These are phyloP conservation scores for Planococcus citri DNA, from an alignment of 1,140 invertebrate genomes.

Conservation along the genomic window DNA sequence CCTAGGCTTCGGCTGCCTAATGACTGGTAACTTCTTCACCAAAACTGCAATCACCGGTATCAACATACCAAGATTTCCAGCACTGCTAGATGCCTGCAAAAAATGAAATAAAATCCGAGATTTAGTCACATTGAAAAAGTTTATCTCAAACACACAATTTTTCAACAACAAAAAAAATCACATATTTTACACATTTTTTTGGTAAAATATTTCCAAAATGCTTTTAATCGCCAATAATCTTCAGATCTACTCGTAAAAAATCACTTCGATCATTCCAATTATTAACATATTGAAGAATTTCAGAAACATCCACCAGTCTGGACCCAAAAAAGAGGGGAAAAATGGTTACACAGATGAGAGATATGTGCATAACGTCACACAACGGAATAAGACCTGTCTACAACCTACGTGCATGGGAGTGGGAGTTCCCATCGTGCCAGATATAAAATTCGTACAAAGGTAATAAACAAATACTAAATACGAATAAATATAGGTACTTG, in stretches of 20 bases:
- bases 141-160: background rate
- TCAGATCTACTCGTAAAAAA: slow-evolving; percentile 24
- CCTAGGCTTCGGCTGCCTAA: slow-evolving; percentile 81
- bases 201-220: background rate
- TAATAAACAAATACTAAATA: too few species aligned
- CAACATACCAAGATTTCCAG: slow-evolving; percentile 90
- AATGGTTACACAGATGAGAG: too few species aligned
- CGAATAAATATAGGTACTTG: background rate
- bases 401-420: too few species aligned
- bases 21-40: slow-evolving; percentile 73
- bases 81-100: slow-evolving; percentile 69
- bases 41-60: slow-evolving; percentile 92
- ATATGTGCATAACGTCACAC: too few species aligned
- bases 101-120: too few species aligned
- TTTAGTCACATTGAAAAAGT: background rate
- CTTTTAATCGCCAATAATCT: background rate
- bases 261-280: too few species aligned
- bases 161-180: background rate
- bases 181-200: slow-evolving; percentile 40
- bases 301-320: too few species aligned
- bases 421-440: background rate
- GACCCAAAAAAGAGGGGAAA: too few species aligned
- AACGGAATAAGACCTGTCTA: too few species aligned
- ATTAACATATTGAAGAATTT: too few species aligned
- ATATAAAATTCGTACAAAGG: too few species aligned